Conservation (phyloP, 1,140 invertebrate genomes). For the Bombus pyrosoma region DNA sequence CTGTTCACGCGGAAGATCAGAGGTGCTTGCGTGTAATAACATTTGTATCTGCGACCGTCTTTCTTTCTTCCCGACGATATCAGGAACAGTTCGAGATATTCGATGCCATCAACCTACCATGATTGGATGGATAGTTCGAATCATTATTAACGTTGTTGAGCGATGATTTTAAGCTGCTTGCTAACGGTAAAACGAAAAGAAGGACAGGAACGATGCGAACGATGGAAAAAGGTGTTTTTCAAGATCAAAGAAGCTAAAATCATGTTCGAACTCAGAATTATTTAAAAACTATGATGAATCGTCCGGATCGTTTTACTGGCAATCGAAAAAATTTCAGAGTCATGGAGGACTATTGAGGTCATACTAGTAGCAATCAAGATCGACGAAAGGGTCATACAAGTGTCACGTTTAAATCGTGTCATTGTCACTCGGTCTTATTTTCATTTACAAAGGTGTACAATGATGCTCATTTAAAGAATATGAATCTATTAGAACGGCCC, state of each 20-base stretch:
- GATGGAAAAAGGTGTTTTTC: background rate
- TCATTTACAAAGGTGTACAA: background rate
- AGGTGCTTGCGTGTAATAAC: constrained; percentile 66
- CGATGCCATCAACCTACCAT: background rate
- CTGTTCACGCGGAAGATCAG: constrained; percentile 60
- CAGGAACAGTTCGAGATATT: no score
- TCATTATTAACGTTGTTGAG: background rate
- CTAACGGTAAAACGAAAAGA: background rate
- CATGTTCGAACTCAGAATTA: background rate
- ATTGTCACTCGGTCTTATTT: background rate
- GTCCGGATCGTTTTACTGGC: background rate
- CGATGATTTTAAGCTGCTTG: background rate
- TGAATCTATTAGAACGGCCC: background rate
- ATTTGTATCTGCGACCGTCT: constrained; percentile 66
- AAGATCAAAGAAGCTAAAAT: background rate
- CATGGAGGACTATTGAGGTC: background rate
- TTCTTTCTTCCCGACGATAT: background rate
- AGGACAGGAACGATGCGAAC: no score
- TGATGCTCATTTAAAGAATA: background rate
- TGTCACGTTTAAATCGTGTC: no score
- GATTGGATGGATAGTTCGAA: background rate
- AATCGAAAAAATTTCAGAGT: background rate
- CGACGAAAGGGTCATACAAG: no score
- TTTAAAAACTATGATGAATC: background rate
- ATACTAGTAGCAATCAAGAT: no score